Percentiles rank a stretch among this genome's conserved stretches.
Evolutionary conservation across 2,888 invertebrate species (phyloP).

Genomic region (Mythimna vitellina): DNA sequence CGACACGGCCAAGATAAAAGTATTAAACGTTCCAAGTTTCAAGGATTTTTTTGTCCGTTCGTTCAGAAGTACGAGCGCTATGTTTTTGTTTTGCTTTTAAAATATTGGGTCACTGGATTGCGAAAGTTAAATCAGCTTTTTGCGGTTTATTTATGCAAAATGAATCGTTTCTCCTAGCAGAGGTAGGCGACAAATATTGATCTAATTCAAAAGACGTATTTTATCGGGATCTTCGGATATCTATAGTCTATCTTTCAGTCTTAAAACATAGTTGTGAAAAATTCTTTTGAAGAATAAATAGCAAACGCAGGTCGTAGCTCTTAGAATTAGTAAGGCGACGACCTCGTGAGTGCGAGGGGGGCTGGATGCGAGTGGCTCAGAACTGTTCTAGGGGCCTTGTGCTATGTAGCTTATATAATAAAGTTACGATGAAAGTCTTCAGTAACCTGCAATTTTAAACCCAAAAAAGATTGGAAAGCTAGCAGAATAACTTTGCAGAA

Average conservation of each 20-base stretch:
- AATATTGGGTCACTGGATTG: constrained; percentile 43
- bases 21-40: constrained; percentile 68
- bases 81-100: constrained; percentile 43
- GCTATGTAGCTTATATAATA: not conserved
- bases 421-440: not conserved
- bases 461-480: too few relatives aligned
- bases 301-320: constrained; percentile 13
- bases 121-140: constrained; percentile 34
- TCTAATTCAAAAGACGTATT: not conserved
- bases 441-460: not conserved
- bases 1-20: constrained; percentile 65
- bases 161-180: not conserved
- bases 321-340: constrained; percentile 40
- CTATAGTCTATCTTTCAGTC: not conserved
- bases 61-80: constrained; percentile 8
- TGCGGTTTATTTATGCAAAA: constrained; percentile 22
- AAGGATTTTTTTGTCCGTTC: constrained; percentile 52
- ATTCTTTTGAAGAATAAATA: constrained; percentile 9
- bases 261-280: not conserved
- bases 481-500: too few relatives aligned
- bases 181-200: not conserved
- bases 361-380: constrained; percentile 22
- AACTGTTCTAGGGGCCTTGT: constrained; percentile 1
- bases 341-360: constrained; percentile 41
- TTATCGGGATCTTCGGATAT: not conserved